These are phyloP conservation scores for Palythoa grandis DNA, from an alignment of 92 coral and sea anemone genomes.

Conservation along the genomic window DNA sequence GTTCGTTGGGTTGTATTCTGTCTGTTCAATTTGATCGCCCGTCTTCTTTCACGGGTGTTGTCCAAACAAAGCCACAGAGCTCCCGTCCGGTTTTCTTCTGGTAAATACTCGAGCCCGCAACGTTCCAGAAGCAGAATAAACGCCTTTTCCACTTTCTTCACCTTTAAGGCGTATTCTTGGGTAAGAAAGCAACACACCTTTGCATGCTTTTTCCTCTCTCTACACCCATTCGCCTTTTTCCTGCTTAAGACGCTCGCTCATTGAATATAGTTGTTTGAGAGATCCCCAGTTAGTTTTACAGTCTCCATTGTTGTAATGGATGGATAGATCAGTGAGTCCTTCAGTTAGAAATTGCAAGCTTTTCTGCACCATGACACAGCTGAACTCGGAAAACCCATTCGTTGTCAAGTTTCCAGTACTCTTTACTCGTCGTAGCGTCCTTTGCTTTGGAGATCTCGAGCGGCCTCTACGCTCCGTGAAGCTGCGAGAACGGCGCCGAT, in stretches of 20 bases:
- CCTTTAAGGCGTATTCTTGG: background rate
- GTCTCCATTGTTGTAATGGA: slow-evolving; percentile 43
- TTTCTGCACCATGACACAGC: slow-evolving; percentile 64
- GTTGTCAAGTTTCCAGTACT: slow-evolving; percentile 33
- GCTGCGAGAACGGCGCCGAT: slow-evolving; percentile 40
- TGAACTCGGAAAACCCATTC: slow-evolving; percentile 57
- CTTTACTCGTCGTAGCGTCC: slow-evolving; percentile 35
- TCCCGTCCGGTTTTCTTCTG: background rate
- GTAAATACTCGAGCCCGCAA: background rate
- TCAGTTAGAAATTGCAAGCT: slow-evolving; percentile 62
- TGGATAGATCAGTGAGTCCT: slow-evolving; percentile 54
- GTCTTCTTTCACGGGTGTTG: background rate
- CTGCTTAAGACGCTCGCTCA: slow-evolving; percentile 62
- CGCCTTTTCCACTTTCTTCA: background rate
- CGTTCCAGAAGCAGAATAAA: background rate
- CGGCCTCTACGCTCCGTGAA: slow-evolving; percentile 49
- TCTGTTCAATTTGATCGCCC: background rate
- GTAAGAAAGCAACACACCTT: background rate
- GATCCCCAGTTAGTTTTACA: slow-evolving; percentile 51
- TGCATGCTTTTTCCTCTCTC: background rate
- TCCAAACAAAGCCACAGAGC: background rate
- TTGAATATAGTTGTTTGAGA: slow-evolving; percentile 56
- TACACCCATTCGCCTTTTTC: slow-evolving; percentile 76
- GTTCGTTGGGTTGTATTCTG: background rate
- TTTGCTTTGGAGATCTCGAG: slow-evolving; percentile 41